Evolutionary conservation across 2,888 invertebrate species (phyloP).

Genomic region (Baronia brevicornis): DNA sequence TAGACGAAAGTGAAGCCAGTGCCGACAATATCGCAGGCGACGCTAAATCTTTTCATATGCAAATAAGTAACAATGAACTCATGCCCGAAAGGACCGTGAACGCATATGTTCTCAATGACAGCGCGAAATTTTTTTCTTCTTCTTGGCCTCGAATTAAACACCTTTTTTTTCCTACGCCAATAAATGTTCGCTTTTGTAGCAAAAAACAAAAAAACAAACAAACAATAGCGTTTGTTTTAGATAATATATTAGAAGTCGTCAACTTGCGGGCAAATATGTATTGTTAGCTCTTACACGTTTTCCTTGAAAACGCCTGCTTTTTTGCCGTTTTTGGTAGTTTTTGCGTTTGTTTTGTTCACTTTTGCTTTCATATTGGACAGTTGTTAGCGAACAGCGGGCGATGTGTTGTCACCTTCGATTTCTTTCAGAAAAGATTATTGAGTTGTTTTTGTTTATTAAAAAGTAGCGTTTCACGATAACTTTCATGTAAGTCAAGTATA

Average conservation of each 20-base stretch:
- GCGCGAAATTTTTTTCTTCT: constrained; percentile 41
- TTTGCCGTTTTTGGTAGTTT: constrained; percentile 10
- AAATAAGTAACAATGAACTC: constrained; percentile 67
- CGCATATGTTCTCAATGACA: constrained; percentile 48
- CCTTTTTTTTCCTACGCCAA: constrained; percentile 20
- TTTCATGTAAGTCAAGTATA: too few relatives aligned
- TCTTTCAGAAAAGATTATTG: constrained; percentile 6
- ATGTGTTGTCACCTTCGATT: constrained; percentile 4
- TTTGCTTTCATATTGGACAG: constrained; percentile 17
- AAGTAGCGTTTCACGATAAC: too few relatives aligned
- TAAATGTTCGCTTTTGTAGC: constrained; percentile 9
- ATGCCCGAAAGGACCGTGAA: constrained; percentile 42
- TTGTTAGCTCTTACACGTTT: constrained; percentile 14
- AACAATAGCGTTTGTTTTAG: constrained; percentile 16
- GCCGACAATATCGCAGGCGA: constrained; percentile 53
- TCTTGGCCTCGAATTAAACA: constrained; percentile 21
- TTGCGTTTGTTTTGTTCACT: constrained; percentile 15
- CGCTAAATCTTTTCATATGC: constrained; percentile 59
- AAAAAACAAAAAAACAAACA: constrained; percentile 3
- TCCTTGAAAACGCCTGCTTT: constrained; percentile 14
- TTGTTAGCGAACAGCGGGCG: constrained; percentile 9
- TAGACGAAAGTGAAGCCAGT: constrained; percentile 58
- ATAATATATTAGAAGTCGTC: constrained; percentile 14
- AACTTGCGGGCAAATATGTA: constrained; percentile 17
- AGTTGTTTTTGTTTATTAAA: constrained; percentile 2